These are phyloP conservation scores for Sparidentex hasta DNA, from an alignment of 2,797 vertebrate species.

Conservation along the genomic window DNA sequence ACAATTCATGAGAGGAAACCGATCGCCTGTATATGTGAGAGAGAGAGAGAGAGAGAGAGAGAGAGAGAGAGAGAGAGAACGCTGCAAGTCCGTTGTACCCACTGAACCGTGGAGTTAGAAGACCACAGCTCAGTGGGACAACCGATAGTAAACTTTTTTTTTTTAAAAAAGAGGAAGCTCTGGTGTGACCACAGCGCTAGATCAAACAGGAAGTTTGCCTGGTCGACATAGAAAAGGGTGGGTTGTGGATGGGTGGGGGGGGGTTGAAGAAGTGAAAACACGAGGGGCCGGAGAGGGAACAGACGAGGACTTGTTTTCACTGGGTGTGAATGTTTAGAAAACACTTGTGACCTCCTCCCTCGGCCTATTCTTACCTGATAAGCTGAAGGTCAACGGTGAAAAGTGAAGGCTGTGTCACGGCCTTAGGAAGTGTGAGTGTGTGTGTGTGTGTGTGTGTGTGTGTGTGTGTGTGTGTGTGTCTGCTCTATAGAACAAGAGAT, in stretches of 20 bases:
- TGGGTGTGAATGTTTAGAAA: constrained; percentile 63
- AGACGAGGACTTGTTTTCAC: constrained; percentile 34
- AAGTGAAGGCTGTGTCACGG: constrained; percentile 48
- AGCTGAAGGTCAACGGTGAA: constrained; percentile 52
- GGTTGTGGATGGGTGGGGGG: not conserved
- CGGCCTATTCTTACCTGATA: constrained; percentile 61
- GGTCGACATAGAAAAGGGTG: not conserved
- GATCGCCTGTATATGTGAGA: constrained; percentile 20
- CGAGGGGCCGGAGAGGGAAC: not conserved
- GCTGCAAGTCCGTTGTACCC: not conserved
- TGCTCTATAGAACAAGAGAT: not conserved
- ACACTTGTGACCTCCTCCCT: constrained; percentile 44
- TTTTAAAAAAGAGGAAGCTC: constrained; percentile 37
- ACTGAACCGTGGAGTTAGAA: constrained; percentile 7
- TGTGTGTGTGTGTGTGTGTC: too few relatives aligned
- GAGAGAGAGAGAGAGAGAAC: not conserved
- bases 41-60: too few relatives aligned
- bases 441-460: constrained; percentile 12
- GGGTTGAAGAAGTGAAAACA: constrained; percentile 46
- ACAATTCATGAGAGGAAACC: constrained; percentile 74
- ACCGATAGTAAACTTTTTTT: constrained; percentile 22
- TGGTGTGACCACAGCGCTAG: not conserved
- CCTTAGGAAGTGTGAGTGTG: not conserved
- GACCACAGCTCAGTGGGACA: not conserved
- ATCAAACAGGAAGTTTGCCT: constrained; percentile 29